These are phyloP conservation scores for Drosophila diplacantha DNA, from an alignment of 2,888 invertebrate species.

Conservation along the genomic window DNA sequence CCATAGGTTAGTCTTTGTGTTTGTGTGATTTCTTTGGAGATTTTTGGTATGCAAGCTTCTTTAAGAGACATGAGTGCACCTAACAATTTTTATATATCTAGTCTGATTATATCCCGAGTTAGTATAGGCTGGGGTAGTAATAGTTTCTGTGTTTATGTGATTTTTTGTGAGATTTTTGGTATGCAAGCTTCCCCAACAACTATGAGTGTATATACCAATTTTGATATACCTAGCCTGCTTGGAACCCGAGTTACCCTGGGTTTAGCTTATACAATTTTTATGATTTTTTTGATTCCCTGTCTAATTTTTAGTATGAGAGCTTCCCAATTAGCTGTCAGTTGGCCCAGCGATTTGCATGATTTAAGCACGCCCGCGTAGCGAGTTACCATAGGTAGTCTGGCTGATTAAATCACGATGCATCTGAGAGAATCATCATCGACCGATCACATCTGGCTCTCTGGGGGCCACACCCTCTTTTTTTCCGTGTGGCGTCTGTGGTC, in stretches of 20 bases:
- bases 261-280: neutral
- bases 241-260: neutral
- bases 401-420: conserved; percentile 19
- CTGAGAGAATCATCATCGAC: neutral
- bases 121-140: neutral
- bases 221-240: neutral
- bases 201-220: neutral
- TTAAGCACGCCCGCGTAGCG: neutral
- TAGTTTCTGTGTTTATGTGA: neutral
- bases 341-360: neutral
- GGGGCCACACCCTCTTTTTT: conserved; percentile 44
- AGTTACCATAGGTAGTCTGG: conserved; percentile 1
- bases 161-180: neutral
- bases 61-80: neutral
- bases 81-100: neutral
- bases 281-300: neutral
- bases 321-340: neutral
- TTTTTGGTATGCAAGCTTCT: neutral
- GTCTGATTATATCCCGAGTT: neutral
- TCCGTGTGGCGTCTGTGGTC: neutral
- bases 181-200: neutral
- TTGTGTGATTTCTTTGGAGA: neutral
- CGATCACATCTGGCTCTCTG: conserved; percentile 5
- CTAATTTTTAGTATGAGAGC: neutral
- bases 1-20: neutral